A percentile compares a stretch with the other conserved stretches of the same genome.
phyloP scores from a whole-genome alignment of 2,888 invertebrate species.

The Microctonus brassicae region DNA sequence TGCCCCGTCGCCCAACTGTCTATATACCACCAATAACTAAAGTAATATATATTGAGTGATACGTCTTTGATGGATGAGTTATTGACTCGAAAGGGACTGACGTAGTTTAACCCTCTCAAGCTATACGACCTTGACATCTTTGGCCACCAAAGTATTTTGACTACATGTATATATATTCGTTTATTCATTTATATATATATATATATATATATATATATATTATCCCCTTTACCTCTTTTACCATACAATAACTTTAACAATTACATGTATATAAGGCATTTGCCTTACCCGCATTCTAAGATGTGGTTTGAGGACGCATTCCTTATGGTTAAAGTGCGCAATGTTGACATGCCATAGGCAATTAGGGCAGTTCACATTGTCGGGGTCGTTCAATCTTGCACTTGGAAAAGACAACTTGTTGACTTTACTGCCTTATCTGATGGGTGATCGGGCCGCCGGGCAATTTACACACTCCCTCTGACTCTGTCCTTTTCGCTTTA shows the following conservation, averaged over 20 bases:
- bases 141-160: background rate
- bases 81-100: constrained; percentile 4
- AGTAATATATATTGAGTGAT: constrained; percentile 2
- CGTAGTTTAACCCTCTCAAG: constrained; percentile 10
- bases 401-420: constrained; percentile 53
- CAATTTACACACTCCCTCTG: constrained; percentile 39
- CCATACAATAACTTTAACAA: background rate
- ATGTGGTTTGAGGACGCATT: background rate
- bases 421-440: constrained; percentile 54
- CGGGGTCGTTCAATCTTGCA: constrained; percentile 29
- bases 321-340: too few relatives aligned
- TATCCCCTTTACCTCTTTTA: background rate
- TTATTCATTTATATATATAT: too few relatives aligned
- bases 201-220: too few relatives aligned
- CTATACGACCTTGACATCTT: constrained; percentile 34
- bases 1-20: background rate
- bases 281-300: too few relatives aligned
- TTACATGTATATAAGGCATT: background rate
- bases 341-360: constrained; percentile 9
- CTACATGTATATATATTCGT: background rate
- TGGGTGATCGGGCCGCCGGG: constrained; percentile 39
- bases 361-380: constrained; percentile 46
- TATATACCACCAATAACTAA: background rate
- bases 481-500: background rate
- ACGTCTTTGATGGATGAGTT: constrained; percentile 18